Evolutionary conservation across 2,797 vertebrate genomes (phyloP).

Genomic region (Bryconaethiops microstoma): DNA sequence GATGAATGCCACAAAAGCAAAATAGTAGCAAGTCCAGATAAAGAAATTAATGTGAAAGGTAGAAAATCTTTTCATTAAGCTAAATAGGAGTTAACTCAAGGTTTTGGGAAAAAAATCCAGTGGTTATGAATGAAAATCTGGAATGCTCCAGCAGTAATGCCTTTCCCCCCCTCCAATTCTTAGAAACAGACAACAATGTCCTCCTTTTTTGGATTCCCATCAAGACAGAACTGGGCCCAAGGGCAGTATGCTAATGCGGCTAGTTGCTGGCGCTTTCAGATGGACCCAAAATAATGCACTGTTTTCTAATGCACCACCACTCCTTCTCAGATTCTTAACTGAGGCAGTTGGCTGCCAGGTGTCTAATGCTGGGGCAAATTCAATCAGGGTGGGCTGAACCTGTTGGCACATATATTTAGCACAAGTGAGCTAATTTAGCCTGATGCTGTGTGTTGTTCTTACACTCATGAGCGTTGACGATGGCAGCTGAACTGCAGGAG

Average conservation of each 20-base stretch:
- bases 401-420: constrained; percentile 61
- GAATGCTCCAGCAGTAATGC: constrained; percentile 49
- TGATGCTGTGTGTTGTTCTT: constrained; percentile 49
- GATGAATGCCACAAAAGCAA: constrained; percentile 60
- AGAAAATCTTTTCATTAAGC: constrained; percentile 21
- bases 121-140: constrained; percentile 53
- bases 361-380: constrained; percentile 63
- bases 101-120: constrained; percentile 49
- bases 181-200: constrained; percentile 50
- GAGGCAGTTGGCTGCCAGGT: constrained; percentile 66
- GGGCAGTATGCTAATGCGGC: constrained; percentile 70
- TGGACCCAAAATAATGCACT: constrained; percentile 72
- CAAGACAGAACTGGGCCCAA: constrained; percentile 62
- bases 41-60: constrained; percentile 24
- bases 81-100: constrained; percentile 35
- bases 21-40: constrained; percentile 2
- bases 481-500: constrained; percentile 54
- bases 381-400: constrained; percentile 57
- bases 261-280: constrained; percentile 69
- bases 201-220: constrained; percentile 64
- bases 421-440: constrained; percentile 66
- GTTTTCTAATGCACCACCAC: constrained; percentile 71
- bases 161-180: constrained; percentile 43
- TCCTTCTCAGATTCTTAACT: constrained; percentile 68
- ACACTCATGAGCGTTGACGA: constrained; percentile 43